phyloP scores from a whole-genome alignment of 2,888 invertebrate genomes.

The Heliconius ethilla region DNA sequence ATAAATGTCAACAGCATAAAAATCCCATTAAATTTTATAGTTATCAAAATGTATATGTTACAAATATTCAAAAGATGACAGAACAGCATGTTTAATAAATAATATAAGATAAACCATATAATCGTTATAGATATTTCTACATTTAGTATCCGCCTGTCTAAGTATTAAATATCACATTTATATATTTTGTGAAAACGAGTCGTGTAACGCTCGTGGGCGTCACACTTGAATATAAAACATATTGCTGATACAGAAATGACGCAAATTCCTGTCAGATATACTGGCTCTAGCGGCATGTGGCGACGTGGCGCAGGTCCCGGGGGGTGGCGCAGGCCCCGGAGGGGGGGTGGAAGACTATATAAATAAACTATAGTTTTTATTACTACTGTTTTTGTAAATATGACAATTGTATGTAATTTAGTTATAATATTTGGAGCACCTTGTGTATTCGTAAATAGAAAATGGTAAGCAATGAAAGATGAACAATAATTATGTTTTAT shows the following conservation, averaged over 20 bases:
- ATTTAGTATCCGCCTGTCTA: neutral
- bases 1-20: neutral
- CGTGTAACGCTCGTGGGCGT: conserved; percentile 9
- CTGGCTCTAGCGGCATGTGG: neutral
- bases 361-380: neutral
- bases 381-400: too few species aligned
- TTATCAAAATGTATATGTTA: neutral
- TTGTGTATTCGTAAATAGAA: too few species aligned
- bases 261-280: conserved; percentile 9
- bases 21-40: neutral
- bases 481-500: too few species aligned
- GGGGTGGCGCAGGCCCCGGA: neutral
- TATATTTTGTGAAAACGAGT: neutral
- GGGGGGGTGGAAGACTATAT: neutral
- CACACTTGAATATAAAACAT: conserved; percentile 1
- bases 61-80: neutral
- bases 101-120: neutral
- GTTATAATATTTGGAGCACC: too few species aligned
- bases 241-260: conserved; percentile 11
- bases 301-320: neutral
- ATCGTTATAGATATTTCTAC: neutral
- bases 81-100: neutral
- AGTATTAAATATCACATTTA: neutral
- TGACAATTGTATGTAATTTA: too few species aligned
- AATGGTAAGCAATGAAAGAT: too few species aligned